Evolutionary conservation across 2,888 invertebrate genomes (phyloP).

Genomic region (Epicampocera succincta): DNA sequence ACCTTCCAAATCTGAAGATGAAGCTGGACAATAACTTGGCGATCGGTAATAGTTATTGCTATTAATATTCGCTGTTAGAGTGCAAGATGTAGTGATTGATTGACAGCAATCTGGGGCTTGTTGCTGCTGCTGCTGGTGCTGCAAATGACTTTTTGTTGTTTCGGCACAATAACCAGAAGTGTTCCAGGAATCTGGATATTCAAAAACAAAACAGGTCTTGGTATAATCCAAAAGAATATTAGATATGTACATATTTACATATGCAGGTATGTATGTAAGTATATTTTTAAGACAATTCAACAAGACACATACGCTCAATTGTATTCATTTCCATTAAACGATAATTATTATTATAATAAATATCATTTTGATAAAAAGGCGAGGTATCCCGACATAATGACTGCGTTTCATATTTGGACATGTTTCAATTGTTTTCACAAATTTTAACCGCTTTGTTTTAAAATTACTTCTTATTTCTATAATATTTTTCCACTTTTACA

Average conservation of each 20-base stretch:
- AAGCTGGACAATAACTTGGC: slow-evolving; percentile 70
- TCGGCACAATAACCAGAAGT: slow-evolving; percentile 65
- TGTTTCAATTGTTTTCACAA: slow-evolving; percentile 22
- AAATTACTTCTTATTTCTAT: slow-evolving; percentile 12
- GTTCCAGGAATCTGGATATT: slow-evolving; percentile 70
- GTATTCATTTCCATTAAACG: slow-evolving; percentile 68
- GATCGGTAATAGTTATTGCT: slow-evolving; percentile 68
- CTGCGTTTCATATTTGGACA: slow-evolving; percentile 70
- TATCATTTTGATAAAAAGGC: slow-evolving; percentile 69
- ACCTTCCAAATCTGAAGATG: slow-evolving; percentile 72
- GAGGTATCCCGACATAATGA: slow-evolving; percentile 67
- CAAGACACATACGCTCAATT: slow-evolving; percentile 68
- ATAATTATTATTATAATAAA: slow-evolving; percentile 68
- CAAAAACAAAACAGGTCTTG: slow-evolving; percentile 9
- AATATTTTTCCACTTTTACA: slow-evolving; percentile 13
- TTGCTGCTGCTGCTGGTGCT: slow-evolving; percentile 31
- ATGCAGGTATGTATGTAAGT: neutral
- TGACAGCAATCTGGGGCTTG: slow-evolving; percentile 68
- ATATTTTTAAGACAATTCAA: neutral
- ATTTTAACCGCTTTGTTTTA: neutral
- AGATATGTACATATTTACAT: slow-evolving; percentile 1
- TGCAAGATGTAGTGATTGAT: slow-evolving; percentile 58
- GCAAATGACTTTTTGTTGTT: slow-evolving; percentile 55
- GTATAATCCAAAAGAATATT: slow-evolving; percentile 15
- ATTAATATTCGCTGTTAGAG: slow-evolving; percentile 59